Percentiles rank a stretch among this genome's conserved stretches.
Evolutionary conservation across 1,140 invertebrate genomes (phyloP).

Genomic region (Drepana arcuata): DNA sequence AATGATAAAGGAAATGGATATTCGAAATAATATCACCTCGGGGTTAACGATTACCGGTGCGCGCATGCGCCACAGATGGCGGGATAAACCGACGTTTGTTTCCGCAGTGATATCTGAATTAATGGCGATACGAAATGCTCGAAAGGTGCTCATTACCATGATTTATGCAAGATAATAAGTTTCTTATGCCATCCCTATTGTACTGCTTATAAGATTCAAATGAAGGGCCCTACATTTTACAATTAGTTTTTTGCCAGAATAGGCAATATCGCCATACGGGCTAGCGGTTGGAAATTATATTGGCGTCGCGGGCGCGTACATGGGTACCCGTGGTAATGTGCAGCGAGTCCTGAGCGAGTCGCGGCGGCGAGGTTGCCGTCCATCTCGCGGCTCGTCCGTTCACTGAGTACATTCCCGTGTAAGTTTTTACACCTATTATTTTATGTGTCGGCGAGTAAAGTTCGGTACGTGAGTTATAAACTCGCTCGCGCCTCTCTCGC

Average conservation of each 20-base stretch:
- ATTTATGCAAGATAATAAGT: constrained; percentile 65
- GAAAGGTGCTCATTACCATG: constrained; percentile 70
- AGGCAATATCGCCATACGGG: no score
- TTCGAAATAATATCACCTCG: constrained; percentile 71
- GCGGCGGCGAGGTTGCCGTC: constrained; percentile 35
- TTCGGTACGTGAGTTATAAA: constrained; percentile 72
- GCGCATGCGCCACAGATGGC: constrained; percentile 64
- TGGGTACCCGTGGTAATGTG: no score
- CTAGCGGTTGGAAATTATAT: constrained; percentile 2
- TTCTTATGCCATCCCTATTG: constrained; percentile 47
- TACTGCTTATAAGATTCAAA: constrained; percentile 34
- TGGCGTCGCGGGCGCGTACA: constrained; percentile 7
- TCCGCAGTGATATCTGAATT: constrained; percentile 72
- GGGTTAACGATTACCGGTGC: constrained; percentile 69
- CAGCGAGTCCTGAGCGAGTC: constrained; percentile 1
- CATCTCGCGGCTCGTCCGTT: constrained; percentile 54
- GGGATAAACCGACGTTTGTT: constrained; percentile 68
- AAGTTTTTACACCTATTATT: constrained; percentile 72
- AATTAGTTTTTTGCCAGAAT: no score
- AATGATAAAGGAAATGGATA: constrained; percentile 62
- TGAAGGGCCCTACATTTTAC: no score
- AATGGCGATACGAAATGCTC: constrained; percentile 61
- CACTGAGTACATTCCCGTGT: constrained; percentile 71
- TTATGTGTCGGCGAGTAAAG: constrained; percentile 72
- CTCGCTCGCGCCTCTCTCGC: constrained; percentile 66